Percentiles rank a stretch among this genome's conserved stretches.
These are phyloP conservation scores for Andrena bucephala DNA, from an alignment of 2,888 invertebrate genomes.

Conservation along the genomic window DNA sequence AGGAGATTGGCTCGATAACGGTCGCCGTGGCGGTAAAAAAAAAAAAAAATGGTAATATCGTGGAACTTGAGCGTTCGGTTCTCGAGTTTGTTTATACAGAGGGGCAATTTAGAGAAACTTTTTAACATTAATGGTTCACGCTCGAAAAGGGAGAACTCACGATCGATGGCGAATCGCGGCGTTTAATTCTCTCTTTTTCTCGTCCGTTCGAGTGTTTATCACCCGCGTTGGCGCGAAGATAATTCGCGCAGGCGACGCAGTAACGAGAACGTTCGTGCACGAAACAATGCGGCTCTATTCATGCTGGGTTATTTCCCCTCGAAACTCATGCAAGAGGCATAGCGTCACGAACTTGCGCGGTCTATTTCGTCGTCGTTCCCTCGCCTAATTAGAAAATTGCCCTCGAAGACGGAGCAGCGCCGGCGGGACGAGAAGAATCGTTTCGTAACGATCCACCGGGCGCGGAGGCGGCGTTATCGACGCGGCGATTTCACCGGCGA, in stretches of 20 bases:
- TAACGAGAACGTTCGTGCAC: slow-evolving; percentile 62
- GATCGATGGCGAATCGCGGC: background rate
- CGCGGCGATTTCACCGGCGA: slow-evolving; percentile 13
- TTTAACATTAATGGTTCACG: too few relatives aligned
- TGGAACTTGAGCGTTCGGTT: too few relatives aligned
- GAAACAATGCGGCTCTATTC: slow-evolving; percentile 62
- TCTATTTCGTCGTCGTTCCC: slow-evolving; percentile 38
- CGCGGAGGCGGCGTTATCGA: background rate
- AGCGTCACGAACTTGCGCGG: slow-evolving; percentile 42
- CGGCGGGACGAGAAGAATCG: background rate
- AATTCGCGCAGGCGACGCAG: slow-evolving; percentile 52
- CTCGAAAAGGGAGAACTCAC: background rate
- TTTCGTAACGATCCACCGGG: background rate
- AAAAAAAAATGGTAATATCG: too few relatives aligned
- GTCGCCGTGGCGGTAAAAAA: too few relatives aligned
- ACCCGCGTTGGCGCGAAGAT: slow-evolving; percentile 37
- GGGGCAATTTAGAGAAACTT: too few relatives aligned
- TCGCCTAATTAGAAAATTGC: slow-evolving; percentile 57
- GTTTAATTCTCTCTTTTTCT: background rate
- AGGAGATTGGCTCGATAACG: too few relatives aligned
- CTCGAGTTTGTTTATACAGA: too few relatives aligned
- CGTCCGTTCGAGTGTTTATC: slow-evolving; percentile 40
- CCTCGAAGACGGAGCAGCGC: slow-evolving; percentile 12
- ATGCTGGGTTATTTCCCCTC: slow-evolving; percentile 59
- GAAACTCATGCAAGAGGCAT: slow-evolving; percentile 45